Percentiles rank a stretch among this genome's conserved stretches.
Conservation (phyloP, 2,113 vertebrate species). For the Hylia prasina region DNA sequence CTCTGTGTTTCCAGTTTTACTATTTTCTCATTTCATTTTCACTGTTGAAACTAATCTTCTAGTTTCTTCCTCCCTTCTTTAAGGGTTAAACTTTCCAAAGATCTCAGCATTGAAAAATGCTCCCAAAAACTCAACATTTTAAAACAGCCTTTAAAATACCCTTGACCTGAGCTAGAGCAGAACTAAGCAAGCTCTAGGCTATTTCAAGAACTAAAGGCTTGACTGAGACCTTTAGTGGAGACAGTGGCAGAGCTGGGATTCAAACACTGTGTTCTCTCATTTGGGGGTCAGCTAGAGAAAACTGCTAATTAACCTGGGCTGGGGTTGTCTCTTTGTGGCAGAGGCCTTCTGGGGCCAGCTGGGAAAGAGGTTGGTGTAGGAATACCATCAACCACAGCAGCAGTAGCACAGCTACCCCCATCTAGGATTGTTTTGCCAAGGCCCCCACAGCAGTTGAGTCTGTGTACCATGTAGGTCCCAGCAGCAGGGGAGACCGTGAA, state of each 20-base stretch:
- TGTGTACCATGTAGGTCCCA: not conserved
- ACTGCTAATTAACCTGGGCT: not conserved
- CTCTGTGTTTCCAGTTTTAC: not conserved
- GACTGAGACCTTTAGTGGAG: not conserved
- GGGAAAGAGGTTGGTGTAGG: not conserved
- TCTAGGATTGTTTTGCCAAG: not conserved
- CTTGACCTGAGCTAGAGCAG: not conserved
- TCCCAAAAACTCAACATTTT: not conserved
- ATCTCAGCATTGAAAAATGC: not conserved
- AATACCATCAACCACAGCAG: not conserved
- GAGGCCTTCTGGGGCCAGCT: not conserved
- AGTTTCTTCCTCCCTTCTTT: not conserved
- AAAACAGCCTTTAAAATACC: not conserved
- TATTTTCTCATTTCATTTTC: not conserved
- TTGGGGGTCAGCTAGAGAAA: not conserved
- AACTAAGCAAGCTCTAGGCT: conserved; percentile 13
- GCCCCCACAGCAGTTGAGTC: not conserved
- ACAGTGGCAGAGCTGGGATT: not conserved
- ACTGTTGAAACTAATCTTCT: not conserved
- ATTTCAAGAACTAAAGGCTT: conserved; percentile 9
- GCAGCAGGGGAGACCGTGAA: not conserved
- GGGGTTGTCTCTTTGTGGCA: not conserved
- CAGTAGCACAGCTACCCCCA: not conserved
- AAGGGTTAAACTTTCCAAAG: not conserved
- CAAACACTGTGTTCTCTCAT: not conserved